These are phyloP conservation scores for Parotia lawesii DNA, from an alignment of 2,113 vertebrate species.

Conservation along the genomic window DNA sequence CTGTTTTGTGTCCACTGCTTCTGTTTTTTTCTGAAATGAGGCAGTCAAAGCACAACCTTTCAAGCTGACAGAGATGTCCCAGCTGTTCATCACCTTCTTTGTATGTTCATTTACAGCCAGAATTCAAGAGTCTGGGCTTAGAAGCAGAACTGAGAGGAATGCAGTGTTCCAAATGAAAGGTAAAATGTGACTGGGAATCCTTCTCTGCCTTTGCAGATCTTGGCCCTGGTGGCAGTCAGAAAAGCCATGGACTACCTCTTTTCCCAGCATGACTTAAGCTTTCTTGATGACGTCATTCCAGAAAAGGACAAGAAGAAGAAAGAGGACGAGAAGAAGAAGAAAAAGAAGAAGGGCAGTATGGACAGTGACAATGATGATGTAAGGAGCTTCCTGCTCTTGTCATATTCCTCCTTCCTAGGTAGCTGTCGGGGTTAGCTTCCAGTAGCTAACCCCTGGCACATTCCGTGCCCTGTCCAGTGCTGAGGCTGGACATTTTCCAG, in stretches of 20 bases:
- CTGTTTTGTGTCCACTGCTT: neutral
- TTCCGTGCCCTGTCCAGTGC: neutral
- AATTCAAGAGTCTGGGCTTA: neutral
- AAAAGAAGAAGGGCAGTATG: slow-evolving; percentile 87
- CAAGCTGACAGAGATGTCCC: neutral
- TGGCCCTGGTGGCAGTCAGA: slow-evolving; percentile 94
- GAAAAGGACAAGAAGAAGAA: slow-evolving; percentile 99
- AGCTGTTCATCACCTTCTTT: neutral
- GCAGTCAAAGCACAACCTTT: neutral
- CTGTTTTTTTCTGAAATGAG: neutral
- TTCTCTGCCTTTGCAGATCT: slow-evolving; percentile 78
- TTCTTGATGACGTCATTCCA: slow-evolving; percentile 95
- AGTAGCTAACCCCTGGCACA: fast-evolving
- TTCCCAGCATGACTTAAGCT: slow-evolving; percentile 94
- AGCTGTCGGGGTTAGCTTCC: neutral
- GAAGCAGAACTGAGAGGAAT: neutral
- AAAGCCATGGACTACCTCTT: slow-evolving; percentile 97
- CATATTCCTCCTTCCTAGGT: neutral
- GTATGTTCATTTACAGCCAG: neutral
- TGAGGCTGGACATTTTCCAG: neutral
- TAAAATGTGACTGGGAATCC: neutral
- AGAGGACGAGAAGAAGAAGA: slow-evolving; percentile 95
- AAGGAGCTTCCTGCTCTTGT: slow-evolving; percentile 60
- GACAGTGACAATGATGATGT: slow-evolving; percentile 96
- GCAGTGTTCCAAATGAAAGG: neutral